Percentiles rank a stretch among this genome's conserved stretches.
These are phyloP conservation scores for Monoplex corrugatus DNA, from an alignment of 2,888 invertebrate genomes.

Conservation along the genomic window DNA sequence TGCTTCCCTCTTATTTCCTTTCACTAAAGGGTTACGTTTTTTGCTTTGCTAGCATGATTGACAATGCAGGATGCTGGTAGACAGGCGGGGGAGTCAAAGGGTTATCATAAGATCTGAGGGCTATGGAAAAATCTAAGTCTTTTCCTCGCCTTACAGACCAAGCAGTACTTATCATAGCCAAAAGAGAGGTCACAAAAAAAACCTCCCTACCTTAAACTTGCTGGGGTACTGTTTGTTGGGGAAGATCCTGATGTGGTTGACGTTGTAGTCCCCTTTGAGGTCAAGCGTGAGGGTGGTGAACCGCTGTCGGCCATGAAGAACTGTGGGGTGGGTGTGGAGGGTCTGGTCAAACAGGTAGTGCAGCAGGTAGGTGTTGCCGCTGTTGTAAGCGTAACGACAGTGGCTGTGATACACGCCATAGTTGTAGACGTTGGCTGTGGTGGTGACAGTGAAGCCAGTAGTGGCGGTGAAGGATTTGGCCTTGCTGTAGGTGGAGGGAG, in stretches of 20 bases:
- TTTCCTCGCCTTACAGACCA: no score
- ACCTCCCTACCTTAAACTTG: constrained; percentile 64
- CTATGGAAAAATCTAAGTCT: no score
- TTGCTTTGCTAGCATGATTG: no score
- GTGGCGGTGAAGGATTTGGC: constrained; percentile 58
- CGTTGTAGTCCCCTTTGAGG: constrained; percentile 58
- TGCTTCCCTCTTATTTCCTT: no score
- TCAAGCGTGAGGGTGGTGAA: constrained; percentile 64
- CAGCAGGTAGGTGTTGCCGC: constrained; percentile 58
- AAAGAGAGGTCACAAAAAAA: no score
- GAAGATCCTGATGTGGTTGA: constrained; percentile 67
- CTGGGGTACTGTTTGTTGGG: constrained; percentile 59
- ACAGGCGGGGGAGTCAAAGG: no score
- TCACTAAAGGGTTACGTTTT: no score
- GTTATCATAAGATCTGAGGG: no score
- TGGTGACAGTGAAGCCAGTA: constrained; percentile 57
- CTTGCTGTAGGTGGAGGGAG: constrained; percentile 54
- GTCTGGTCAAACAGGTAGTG: constrained; percentile 70
- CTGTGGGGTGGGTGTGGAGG: constrained; percentile 46
- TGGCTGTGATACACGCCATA: constrained; percentile 14
- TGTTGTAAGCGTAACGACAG: constrained; percentile 53
- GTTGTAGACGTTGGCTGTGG: constrained; percentile 58
- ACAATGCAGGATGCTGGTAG: no score
- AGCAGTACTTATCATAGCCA: no score
- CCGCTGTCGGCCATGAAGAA: constrained; percentile 61